Conservation (phyloP, 2,888 invertebrate genomes). For the Therioaphis trifolii region DNA sequence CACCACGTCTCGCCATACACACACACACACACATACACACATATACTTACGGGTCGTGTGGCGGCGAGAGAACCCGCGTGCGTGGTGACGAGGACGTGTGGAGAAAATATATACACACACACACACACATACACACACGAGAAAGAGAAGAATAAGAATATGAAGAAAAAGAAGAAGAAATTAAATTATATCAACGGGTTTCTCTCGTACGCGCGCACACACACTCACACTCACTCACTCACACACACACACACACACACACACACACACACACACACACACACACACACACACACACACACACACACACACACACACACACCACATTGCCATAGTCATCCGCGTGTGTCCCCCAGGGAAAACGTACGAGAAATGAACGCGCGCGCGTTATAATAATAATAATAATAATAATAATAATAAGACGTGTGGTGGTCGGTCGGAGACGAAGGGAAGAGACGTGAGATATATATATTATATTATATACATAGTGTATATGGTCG, state of each 20-base stretch:
- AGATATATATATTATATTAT: constrained; percentile 24
- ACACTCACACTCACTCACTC: background rate
- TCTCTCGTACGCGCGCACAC: constrained; percentile 22
- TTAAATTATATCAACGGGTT: constrained; percentile 63
- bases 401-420: constrained; percentile 51
- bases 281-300: constrained; percentile 36
- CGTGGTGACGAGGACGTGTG: background rate
- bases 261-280: too few species aligned
- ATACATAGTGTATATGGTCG: constrained; percentile 1
- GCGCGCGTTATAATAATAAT: constrained; percentile 55
- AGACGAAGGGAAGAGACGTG: background rate
- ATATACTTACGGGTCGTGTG: background rate
- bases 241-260: too few species aligned
- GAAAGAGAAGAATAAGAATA: background rate
- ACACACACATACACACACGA: background rate
- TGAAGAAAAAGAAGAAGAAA: constrained; percentile 40
- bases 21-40: background rate
- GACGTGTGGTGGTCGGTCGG: constrained; percentile 31
- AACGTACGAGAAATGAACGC: constrained; percentile 55
- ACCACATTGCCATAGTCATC: background rate
- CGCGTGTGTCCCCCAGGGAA: constrained; percentile 35
- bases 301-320: background rate
- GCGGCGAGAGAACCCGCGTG: too few species aligned
- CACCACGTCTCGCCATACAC: background rate
- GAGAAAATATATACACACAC: background rate